Base-by-base conservation (phyloP, 2,888 invertebrate genomes). In the Monochamus alternatus region DNA sequence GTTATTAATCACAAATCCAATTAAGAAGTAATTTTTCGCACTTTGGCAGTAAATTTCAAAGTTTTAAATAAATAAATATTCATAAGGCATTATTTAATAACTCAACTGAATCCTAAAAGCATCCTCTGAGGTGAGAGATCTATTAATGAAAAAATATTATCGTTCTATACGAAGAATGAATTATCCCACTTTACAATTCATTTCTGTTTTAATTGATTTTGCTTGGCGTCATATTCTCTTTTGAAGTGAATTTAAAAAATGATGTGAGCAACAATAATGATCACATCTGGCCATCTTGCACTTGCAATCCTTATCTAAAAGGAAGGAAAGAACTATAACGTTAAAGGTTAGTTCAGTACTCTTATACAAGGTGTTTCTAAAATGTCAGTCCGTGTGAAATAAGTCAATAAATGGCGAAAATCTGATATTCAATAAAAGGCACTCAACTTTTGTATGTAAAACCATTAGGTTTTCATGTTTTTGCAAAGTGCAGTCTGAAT, bases 1-100 rank as follows among this genome's bases (percentile, higher is more conserved):
- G 74, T 74, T 77, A 81, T 81, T 81, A 79, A 81, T 81, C 81
- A 80, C 58, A 75, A 80, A 81, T 78, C 77, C 81, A 80, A 80
- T 81, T 81, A 81, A 78, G 77, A 81, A 75, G 77, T 78, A 75
- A 80, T 80, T 81, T 81, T 81, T 81, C 78, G 72, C 71, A 70
- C 75, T 78, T 65, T 74, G 71, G 74, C 70, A 80, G 76, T 79
- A 78, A 81, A 74, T 65, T 74, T 44, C 47, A 78, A 76, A 80
- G 67, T 75, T 73, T 65, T 64, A 77, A 79, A 79, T 78, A 74
- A 75, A 81, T 81, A 81, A 81, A 81, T 81, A 81, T 81, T 81
- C 81, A 81, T 81, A 76, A 81, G 76, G 72, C 75, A 52, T 68
- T 78, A 75, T 73, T 75, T 78, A 80, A 81, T 80, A 80, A 81